Conservation (phyloP, 2,888 invertebrate genomes). For the Belgica antarctica region DNA sequence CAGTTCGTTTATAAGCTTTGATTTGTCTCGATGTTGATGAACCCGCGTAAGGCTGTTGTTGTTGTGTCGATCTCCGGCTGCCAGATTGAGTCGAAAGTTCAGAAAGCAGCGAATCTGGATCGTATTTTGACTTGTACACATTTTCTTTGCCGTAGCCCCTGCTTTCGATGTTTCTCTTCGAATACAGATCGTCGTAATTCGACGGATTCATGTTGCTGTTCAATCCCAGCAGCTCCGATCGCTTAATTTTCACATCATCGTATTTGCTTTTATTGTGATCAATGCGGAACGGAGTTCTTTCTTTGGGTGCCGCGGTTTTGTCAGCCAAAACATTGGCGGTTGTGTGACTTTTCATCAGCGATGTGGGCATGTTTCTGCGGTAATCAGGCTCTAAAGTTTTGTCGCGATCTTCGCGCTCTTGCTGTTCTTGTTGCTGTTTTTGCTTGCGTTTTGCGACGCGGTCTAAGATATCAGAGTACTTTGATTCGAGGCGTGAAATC, state of each 20-base stretch:
- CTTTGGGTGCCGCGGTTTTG: constrained; percentile 48
- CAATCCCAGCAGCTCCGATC: constrained; percentile 27
- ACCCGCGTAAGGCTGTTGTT: constrained; percentile 22
- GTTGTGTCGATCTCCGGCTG: background rate
- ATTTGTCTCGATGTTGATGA: constrained; percentile 40
- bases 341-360: constrained; percentile 69
- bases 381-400: constrained; percentile 67
- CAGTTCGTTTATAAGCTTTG: constrained; percentile 34
- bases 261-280: constrained; percentile 51
- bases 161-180: constrained; percentile 44
- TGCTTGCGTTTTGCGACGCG: constrained; percentile 64
- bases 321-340: constrained; percentile 54
- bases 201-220: background rate
- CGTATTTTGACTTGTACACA: constrained; percentile 49
- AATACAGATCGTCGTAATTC: constrained; percentile 15
- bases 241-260: constrained; percentile 42
- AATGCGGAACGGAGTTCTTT: constrained; percentile 53
- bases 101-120: constrained; percentile 45
- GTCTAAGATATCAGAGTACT: constrained; percentile 74
- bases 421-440: constrained; percentile 50
- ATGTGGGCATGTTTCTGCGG: constrained; percentile 51
- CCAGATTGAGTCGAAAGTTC: background rate
- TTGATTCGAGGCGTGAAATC: constrained; percentile 72
- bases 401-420: constrained; percentile 62
- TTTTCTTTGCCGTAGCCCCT: constrained; percentile 47